Conservation (phyloP, 2,113 vertebrate genomes). For the Actinemys pallida region DNA sequence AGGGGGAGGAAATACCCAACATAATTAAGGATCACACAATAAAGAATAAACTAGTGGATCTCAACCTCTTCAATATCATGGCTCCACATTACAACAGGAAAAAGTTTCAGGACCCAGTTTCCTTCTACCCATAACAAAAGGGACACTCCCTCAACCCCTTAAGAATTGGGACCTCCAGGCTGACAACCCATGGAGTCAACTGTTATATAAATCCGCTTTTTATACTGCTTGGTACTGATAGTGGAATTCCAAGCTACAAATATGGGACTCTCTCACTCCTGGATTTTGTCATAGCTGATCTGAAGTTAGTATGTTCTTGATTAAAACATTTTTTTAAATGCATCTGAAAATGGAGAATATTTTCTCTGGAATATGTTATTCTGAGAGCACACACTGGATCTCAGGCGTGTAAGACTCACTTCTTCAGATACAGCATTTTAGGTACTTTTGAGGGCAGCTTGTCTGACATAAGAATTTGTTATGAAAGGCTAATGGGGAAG, state of each 20-base stretch:
- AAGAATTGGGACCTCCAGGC: conserved; percentile 3
- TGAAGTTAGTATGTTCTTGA: background rate
- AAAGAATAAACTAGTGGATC: background rate
- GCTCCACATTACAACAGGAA: background rate
- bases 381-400: background rate
- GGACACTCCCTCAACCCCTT: conserved; percentile 32
- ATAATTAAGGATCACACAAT: background rate
- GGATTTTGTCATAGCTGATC: background rate
- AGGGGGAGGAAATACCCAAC: background rate
- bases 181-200: conserved; percentile 19
- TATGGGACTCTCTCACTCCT: background rate
- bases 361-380: conserved; percentile 13
- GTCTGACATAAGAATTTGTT: background rate
- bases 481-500: background rate
- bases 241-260: conserved; percentile 16
- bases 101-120: conserved; percentile 11
- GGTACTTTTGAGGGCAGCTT: background rate
- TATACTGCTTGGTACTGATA: conserved; percentile 27
- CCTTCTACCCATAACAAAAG: conserved; percentile 31
- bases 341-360: background rate
- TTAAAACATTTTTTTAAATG: background rate
- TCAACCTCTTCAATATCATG: conserved; percentile 30
- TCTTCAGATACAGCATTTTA: background rate
- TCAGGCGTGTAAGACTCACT: background rate
- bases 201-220: conserved; percentile 10